These are phyloP conservation scores for Melanotus villosus DNA, from an alignment of 2,888 invertebrate species.

Conservation along the genomic window DNA sequence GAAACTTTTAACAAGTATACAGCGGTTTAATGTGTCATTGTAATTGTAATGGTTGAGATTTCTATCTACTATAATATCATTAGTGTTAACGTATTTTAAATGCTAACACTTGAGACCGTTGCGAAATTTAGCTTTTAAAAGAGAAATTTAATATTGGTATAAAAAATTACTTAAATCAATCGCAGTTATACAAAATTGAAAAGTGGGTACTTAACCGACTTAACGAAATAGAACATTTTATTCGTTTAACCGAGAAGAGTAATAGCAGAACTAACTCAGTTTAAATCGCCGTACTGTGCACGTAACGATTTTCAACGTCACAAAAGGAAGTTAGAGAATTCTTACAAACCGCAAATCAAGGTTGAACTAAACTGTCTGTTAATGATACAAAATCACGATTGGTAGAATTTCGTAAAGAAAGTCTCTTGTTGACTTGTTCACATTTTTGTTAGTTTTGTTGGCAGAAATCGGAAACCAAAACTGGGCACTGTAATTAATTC, in stretches of 20 bases:
- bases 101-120: no score
- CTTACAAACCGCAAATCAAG: slow-evolving; percentile 38
- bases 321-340: slow-evolving; percentile 36
- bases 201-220: no score
- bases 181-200: no score
- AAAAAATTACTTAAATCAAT: no score
- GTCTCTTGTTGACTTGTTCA: background rate
- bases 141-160: no score
- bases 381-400: slow-evolving; percentile 7
- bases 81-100: no score
- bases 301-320: slow-evolving; percentile 29
- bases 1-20: no score
- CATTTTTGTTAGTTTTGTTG: background rate
- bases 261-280: slow-evolving; percentile 19
- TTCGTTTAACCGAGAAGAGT: background rate
- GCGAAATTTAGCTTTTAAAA: no score
- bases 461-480: background rate
- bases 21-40: no score
- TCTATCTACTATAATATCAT: no score
- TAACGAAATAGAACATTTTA: background rate
- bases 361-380: slow-evolving; percentile 28
- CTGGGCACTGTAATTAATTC: background rate
- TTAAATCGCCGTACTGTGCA: slow-evolving; percentile 8
- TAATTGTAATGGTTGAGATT: no score
- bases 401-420: slow-evolving; percentile 2